Base-by-base conservation (phyloP, 2,797 vertebrate species). In the Eremophila alpestris region DNA sequence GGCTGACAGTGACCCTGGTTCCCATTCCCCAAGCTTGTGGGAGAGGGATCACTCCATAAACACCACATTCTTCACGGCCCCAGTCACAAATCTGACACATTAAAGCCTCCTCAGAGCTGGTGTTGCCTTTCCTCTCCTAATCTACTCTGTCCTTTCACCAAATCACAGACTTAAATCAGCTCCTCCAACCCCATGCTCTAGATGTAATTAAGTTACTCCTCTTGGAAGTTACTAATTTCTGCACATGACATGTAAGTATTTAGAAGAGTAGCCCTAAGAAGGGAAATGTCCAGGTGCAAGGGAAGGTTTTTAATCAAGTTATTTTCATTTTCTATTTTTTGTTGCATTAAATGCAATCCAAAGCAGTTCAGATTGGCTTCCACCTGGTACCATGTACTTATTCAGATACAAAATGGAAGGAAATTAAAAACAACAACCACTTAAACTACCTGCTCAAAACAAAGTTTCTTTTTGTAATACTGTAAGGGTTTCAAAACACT, bases 11-110 rank as follows among this genome's bases (percentile, higher is more conserved):
- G 3, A 17, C 16, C 13, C 29, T n/a, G 30, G 32, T 21, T 51
- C 51, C 40, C 7, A 4, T 30, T 83, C 1, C 1, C 26, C 13
- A 19, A 32, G 15, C 24, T 65, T 23, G 7, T 40, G 43, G 41
- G n/a, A 77, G 64, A 85, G 38, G 3, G 0, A n/a, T 62, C 22
- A 8, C 54, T 54, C 23, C 26, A 14, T 11, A 40, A 38, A 32
- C 13, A 0, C 16, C 51, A 56, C 0, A 0, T 13, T 29, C 52
- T 15, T 20, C 27, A 46, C 8, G 60, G 36, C 18, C 68, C 46
- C 13, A 2, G 36, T 16, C 49, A 32, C 49, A 46, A 41, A 5
- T 9, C 26, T 13, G 21, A 23, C 7, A 13, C 43, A 10, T 40
- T n/a, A 58, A 58, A 65, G 63, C 30, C 19, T 64, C 22, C 62